Evolutionary conservation across 2,888 invertebrate species (phyloP), one percentile per base, ranked within the genome.

Genomic region (Linnaemya vulpina): DNA sequence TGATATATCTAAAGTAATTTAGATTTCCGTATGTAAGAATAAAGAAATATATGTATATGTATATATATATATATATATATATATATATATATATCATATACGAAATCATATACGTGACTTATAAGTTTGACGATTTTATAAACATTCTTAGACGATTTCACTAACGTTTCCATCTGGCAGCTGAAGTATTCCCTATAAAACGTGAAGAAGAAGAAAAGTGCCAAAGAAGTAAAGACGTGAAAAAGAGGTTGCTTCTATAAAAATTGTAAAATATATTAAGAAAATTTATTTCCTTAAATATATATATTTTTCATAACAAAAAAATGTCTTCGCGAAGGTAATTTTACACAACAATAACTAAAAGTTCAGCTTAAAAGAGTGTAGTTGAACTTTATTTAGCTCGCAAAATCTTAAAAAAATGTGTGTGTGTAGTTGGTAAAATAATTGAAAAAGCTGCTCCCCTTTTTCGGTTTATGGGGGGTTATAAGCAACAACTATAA

Each of bases 271-370:
- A 70, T 58, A 25, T 70, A 7, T 13, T 40, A 38, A 71, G 43
- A 62, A 71, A 51, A 46, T 49, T 75, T 55, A 58, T 46, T 46
- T 53, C 22, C 58, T 40, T 51, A 83, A 58, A 63, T 71, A 68
- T 70, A 67, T 82, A 67, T 82, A 71, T 51, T 60, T 76, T 71
- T 67, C n/a, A 11, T 76, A 71, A 73, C 40, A n/a, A 71, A 73
- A 90, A 90, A 89, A 91, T 91, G 90, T 90, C 90, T 89, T 91
- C 90, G 88, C 91, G 90, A 90, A 91, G 90, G 90, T 91, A 91
- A 90, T 87, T 88, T 77, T 82, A 87, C 86, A 87, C 2, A 86
- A 87, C 87, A 87, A 87, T 87, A 86, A 88, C 86, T 88, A 87
- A 86, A 87, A 85, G 84, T 86, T 84, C 73, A 80, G 68, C 84